Percentiles rank a stretch among this genome's conserved stretches.
Conservation (phyloP, 2,797 vertebrate species). For the Clamator glandarius region DNA sequence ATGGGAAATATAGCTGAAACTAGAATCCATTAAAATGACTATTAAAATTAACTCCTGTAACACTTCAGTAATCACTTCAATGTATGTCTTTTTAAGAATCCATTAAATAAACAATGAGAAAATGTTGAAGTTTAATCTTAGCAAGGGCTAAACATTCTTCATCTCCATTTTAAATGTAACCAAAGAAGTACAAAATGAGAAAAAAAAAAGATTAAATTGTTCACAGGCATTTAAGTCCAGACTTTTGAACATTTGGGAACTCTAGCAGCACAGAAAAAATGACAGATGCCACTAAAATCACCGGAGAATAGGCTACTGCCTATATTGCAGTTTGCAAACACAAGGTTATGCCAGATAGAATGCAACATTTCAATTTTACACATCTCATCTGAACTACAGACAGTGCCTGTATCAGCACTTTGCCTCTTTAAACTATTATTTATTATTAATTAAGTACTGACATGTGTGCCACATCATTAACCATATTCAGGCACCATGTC, state of each 20-base stretch:
- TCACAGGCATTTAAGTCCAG: background rate
- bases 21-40: background rate
- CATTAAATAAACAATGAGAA: background rate
- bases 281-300: background rate
- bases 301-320: background rate
- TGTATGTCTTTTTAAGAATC: background rate
- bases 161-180: background rate
- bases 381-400: background rate
- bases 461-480: background rate
- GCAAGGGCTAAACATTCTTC: background rate
- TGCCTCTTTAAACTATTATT: background rate
- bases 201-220: background rate
- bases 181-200: background rate
- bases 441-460: background rate
- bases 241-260: background rate
- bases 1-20: background rate
- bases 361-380: background rate
- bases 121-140: background rate
- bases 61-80: background rate
- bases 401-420: background rate
- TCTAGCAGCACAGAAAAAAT: background rate
- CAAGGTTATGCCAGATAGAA: background rate
- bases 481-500: background rate
- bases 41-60: slow-evolving; percentile 27
- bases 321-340: background rate